Evolutionary conservation across 2,113 vertebrate species (phyloP).

Genomic region (Dolichotis patagonum): DNA sequence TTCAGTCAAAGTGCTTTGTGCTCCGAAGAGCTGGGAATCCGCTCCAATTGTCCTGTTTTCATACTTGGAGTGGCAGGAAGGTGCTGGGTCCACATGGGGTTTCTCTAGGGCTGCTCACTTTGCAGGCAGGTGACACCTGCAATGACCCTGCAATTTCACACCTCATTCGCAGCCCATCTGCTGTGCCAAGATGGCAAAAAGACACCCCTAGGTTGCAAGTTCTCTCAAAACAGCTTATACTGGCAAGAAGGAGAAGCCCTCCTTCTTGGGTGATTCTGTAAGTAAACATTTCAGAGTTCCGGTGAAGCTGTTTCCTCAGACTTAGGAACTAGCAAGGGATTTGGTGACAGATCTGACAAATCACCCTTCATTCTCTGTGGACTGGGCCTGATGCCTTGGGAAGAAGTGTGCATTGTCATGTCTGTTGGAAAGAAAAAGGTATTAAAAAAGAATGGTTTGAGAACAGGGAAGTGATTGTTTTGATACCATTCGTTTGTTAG

Average conservation of each 20-base stretch:
- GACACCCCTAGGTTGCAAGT: background rate
- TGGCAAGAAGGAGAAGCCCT: background rate
- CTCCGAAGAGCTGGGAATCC: background rate
- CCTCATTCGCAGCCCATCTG: background rate
- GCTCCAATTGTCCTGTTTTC: background rate
- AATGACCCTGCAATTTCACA: background rate
- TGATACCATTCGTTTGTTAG: no score
- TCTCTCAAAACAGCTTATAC: background rate
- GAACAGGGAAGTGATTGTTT: no score
- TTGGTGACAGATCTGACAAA: no score
- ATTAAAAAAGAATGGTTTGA: no score
- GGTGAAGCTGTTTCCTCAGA: no score
- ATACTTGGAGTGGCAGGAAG: background rate
- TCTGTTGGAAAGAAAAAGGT: no score
- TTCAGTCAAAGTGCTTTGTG: background rate
- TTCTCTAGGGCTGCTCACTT: background rate
- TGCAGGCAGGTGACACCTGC: background rate
- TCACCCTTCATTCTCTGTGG: no score
- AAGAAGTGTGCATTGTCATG: no score
- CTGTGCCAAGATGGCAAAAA: background rate
- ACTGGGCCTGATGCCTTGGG: no score
- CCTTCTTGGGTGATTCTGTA: background rate
- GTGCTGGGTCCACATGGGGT: background rate
- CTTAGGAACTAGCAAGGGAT: no score
- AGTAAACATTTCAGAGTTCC: no score